phyloP scores from a whole-genome alignment of 1,140 invertebrate genomes.

The Eciton burchellii region DNA sequence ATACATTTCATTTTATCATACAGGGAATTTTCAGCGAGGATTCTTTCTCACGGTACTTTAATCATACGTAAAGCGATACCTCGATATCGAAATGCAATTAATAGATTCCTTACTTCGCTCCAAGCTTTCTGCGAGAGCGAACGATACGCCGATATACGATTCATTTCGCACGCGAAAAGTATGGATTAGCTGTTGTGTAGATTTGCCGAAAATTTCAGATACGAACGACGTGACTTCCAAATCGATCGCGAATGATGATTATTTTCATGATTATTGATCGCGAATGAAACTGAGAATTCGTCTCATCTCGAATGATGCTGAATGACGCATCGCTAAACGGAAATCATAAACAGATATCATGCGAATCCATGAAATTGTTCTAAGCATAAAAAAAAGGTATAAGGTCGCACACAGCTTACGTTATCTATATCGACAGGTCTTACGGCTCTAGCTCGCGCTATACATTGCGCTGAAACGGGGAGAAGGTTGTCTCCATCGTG shows the following conservation, averaged over 20 bases:
- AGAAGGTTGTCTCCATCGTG: conserved; percentile 29
- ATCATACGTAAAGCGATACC: background rate
- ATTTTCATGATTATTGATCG: conserved; percentile 7
- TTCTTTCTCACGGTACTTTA: background rate
- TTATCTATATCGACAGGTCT: conserved; percentile 46
- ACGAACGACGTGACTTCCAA: background rate
- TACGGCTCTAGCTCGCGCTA: conserved; percentile 22
- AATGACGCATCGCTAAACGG: background rate
- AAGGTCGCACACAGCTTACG: background rate
- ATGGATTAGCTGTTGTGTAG: background rate
- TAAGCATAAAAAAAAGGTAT: background rate
- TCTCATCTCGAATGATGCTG: conserved; percentile 6
- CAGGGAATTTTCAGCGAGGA: background rate
- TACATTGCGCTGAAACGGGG: conserved; percentile 29
- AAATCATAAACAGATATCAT: conserved; percentile 12
- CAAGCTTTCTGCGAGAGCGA: background rate
- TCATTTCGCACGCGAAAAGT: background rate
- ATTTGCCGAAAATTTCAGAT: background rate
- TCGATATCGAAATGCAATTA: background rate
- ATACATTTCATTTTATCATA: background rate
- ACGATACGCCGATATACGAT: background rate
- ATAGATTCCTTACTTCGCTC: background rate
- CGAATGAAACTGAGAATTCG: conserved; percentile 1
- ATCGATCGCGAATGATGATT: too few species aligned
- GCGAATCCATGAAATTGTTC: conserved; percentile 3